Conservation (phyloP, 1,140 invertebrate genomes). For the Sitobion miscanthi region DNA sequence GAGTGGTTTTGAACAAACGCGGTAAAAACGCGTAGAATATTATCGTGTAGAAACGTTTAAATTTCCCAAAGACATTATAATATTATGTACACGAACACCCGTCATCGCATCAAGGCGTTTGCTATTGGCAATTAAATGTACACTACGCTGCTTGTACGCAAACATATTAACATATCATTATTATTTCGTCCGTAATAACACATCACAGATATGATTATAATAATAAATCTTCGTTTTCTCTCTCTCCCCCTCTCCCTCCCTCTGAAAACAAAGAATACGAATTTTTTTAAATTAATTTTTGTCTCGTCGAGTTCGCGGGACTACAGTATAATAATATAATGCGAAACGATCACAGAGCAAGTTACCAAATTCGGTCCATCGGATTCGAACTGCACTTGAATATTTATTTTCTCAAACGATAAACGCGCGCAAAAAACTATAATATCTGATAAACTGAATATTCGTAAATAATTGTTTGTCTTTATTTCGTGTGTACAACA, state of each 20-base stretch:
- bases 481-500: background rate
- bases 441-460: background rate
- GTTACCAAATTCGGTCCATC: background rate
- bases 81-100: background rate
- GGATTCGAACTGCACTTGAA: background rate
- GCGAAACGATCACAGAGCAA: background rate
- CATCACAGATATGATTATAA: background rate
- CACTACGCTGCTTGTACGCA: background rate
- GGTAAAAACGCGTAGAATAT: background rate
- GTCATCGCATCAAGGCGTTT: background rate
- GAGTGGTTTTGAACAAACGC: background rate
- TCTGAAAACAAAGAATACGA: background rate
- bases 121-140: background rate
- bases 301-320: background rate
- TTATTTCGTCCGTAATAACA: background rate
- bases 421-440: background rate
- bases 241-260: background rate
- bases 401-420: background rate
- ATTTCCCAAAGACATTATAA: background rate
- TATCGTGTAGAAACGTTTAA: background rate
- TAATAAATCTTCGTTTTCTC: background rate
- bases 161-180: background rate
- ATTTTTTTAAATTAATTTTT: background rate
- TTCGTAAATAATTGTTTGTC: background rate
- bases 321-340: too few relatives aligned